Base-by-base conservation (phyloP, 2,797 vertebrate genomes). In the Epinephelus awoara region DNA sequence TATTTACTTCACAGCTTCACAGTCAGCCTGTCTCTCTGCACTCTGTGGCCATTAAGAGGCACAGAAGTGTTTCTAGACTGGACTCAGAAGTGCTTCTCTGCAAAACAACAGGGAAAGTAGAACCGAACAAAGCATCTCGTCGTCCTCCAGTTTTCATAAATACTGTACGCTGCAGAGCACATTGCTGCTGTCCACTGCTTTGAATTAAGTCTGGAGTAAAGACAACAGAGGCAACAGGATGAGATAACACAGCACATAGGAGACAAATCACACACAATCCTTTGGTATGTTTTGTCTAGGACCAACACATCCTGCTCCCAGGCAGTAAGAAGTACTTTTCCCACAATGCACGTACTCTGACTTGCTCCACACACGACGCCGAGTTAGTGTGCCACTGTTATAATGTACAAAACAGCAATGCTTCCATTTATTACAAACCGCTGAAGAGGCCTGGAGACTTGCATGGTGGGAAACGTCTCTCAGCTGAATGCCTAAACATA, bases 271-370 rank as follows among this genome's bases (percentile, higher is more conserved):
- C 86, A 85, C 50, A 63, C 77, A 93, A 91, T 91, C 88, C 91
- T 68, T 69, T 79, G 84, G 87, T 85, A 89, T 92, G 89, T 93
- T 92, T 92, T 92, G 89, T 91, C 91, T 91, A 23, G 80, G 81
- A 83, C 70, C 72, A 76, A 89, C 81, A 89, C 89, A 86, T 93
- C 90, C 89, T 93, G 90, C 85, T 89, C 80, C 77, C 61, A 89
- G 85, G 79, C 79, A 75, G 71, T 38, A 47, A 49, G 40, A 85
- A 68, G 54, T n/a, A 2, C 51, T 64, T 79, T 89, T 89, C 89
- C 87, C 84, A 91, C 86, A 86, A 69, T 80, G 85, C 55, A 63
- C 2, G 3, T 59, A 54, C 71, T 81, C 59, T 2, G 40, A 73
- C 58, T 46, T 47, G 51, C 27, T 64, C 77, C 2, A 72, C 21